phyloP scores from a whole-genome alignment of 30 jellyfish, hydroid and myxozoan genomes.

The Pseudorhiza aurosa region DNA sequence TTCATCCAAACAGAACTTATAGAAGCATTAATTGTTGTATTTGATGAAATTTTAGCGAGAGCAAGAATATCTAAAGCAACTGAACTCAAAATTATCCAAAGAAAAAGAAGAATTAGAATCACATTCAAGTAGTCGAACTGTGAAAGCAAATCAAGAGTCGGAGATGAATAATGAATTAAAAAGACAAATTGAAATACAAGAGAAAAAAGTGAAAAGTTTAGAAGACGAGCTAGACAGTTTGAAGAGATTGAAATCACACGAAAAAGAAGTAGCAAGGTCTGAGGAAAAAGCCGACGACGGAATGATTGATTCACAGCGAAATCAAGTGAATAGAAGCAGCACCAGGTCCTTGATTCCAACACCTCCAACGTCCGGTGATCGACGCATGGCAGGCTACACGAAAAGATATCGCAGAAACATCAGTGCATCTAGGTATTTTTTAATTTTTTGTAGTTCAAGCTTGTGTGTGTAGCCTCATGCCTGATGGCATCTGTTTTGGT shows the following conservation, averaged over 20 bases:
- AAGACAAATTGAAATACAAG: slow-evolving; percentile 76
- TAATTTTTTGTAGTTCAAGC: not conserved
- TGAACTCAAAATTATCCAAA: slow-evolving; percentile 51
- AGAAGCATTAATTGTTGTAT: too few relatives aligned
- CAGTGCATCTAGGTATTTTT: slow-evolving; percentile 40
- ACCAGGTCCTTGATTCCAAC: slow-evolving; percentile 69
- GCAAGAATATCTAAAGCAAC: slow-evolving; percentile 73
- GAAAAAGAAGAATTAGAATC: slow-evolving; percentile 40
- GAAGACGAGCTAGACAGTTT: slow-evolving; percentile 76
- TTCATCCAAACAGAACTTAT: too few relatives aligned
- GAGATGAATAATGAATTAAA: slow-evolving; percentile 66
- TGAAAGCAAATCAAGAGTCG: slow-evolving; percentile 54
- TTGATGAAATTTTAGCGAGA: slow-evolving; percentile 87
- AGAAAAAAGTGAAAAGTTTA: slow-evolving; percentile 67
- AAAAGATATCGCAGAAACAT: slow-evolving; percentile 35
- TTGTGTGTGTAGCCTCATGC: too few relatives aligned
- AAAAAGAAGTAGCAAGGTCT: slow-evolving; percentile 3
- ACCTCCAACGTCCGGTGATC: slow-evolving; percentile 79
- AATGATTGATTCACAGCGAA: slow-evolving; percentile 16
- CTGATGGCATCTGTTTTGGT: too few relatives aligned
- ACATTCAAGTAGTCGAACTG: slow-evolving; percentile 59
- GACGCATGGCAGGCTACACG: slow-evolving; percentile 43
- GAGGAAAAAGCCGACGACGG: not conserved
- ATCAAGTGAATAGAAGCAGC: slow-evolving; percentile 16
- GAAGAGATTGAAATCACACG: slow-evolving; percentile 33